Evolutionary conservation across 2,888 invertebrate species (phyloP), one percentile per base, ranked within the genome.

Genomic region (Syrista parreyssii): DNA sequence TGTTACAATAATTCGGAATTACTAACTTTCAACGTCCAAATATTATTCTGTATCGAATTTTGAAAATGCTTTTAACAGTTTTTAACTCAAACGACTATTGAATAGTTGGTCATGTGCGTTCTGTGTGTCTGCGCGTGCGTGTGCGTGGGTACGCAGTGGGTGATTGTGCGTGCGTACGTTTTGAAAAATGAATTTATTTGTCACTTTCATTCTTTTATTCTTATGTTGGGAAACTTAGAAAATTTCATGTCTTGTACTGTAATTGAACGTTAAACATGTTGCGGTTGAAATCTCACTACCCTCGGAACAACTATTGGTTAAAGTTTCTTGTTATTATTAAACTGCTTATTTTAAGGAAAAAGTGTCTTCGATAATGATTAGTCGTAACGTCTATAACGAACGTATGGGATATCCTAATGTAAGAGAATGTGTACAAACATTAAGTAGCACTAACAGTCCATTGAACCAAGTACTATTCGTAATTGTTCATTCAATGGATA

Each of bases 91-190:
- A 9, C 6, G 23, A 23, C 55, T 55, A 55, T 23, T 55, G 55
- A 55, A 55, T 55, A 55, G 55, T 55, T 23, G 55, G 55, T 55
- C 23, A 0, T 9, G 55, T 55, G 55, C 55, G 55, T 23, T 55
- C 55, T 33, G 82, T 78, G 77, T 83, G 80, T 78, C 79, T 76
- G 55, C 76, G 75, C 76, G 76, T 79, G 81, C 77, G 80, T 34
- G n/a, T 82, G 81, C 72, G 78, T 80, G 80, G 76, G 72, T 69
- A 79, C 55, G 55, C 55, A 55, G 55, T 55, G 55, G 55, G 55
- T 55, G 55, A 23, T 23, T 55, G 55, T 55, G 55, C 55, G 23
- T 55, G 55, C 55, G 55, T 55, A 55, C 55, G 55, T 55, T 23
- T 55, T 23, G 9, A 55, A 55, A 23, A 55, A 55, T 55, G 55